Evolutionary conservation across 2,797 vertebrate genomes (phyloP).

Genomic region (Acrossocheilus fasciatus): DNA sequence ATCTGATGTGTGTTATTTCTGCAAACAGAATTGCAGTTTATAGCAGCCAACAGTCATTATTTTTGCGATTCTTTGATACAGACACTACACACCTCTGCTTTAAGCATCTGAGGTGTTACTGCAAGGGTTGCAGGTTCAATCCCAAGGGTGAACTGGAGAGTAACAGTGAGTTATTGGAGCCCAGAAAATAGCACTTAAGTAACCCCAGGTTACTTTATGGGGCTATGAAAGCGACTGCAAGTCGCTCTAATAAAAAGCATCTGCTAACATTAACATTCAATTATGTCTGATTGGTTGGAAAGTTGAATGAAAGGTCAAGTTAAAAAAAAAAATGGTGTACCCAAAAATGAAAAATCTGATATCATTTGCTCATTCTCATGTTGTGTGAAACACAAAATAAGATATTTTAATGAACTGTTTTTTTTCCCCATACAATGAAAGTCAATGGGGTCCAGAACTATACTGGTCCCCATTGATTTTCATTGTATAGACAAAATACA

Average conservation of each 20-base stretch:
- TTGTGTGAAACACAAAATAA: background rate
- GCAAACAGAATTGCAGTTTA: slow-evolving; percentile 3
- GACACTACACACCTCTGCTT: background rate
- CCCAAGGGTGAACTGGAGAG: background rate
- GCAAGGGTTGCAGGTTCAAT: slow-evolving; percentile 42
- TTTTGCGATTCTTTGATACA: background rate
- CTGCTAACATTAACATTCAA: background rate
- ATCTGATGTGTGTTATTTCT: background rate
- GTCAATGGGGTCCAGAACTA: background rate
- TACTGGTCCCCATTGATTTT: background rate
- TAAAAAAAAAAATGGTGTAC: too few species aligned
- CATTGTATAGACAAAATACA: background rate
- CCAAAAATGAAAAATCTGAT: background rate
- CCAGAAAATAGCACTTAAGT: background rate
- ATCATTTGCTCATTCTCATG: background rate
- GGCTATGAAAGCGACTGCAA: background rate
- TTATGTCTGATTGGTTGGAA: background rate
- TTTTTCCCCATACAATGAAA: background rate
- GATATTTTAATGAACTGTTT: background rate
- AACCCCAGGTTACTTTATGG: background rate
- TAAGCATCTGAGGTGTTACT: background rate
- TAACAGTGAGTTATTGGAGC: background rate
- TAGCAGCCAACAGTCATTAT: background rate
- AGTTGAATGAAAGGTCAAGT: background rate
- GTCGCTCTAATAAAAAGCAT: slow-evolving; percentile 5